Evolutionary conservation across 2,888 invertebrate genomes (phyloP), one percentile per base, ranked within the genome.

Genomic region (Ennomos fuscantarius): DNA sequence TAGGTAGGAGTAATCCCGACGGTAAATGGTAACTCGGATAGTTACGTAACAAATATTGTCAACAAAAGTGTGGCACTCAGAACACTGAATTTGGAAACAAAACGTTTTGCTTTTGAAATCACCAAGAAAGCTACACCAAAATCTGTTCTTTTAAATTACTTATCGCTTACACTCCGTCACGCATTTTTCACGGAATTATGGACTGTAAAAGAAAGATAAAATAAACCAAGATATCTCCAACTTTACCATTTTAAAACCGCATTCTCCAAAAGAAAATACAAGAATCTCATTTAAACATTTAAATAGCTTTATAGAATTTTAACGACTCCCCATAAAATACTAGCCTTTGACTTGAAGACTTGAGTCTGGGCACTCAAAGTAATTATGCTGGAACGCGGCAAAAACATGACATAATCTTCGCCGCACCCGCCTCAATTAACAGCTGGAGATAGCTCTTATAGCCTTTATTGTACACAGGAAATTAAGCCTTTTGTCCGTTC

Each of bases 391-490:
- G 66, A 72, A 68, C 66, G 67, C 67, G 66, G 70, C 76, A 84
- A 82, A 82, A 84, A 84, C 77, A 77, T 71, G 62, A 74, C 77
- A 75, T 78, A 82, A 85, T 81, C 82, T 72, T 68, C 70, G 71
- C 74, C 65, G 60, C 68, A 59, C 71, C 68, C 65, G 70, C 72
- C 72, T 81, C 82, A 84, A 85, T 86, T 83, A 84, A 78, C 78
- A 76, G 67, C 70, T 69, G 67, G 64, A 68, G 70, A 72, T 66
- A 69, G 60, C 51, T 61, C 68, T 67, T 62, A 66, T 45, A 57
- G 58, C 63, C 60, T 67, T 74, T 75, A 79, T 74, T 74, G 74
- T 78, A 67, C 79, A 80, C 75, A 77, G 83, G 79, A 86, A 82
- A 82, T 82, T 81, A 82, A 84, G 73, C 75, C 76, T 71, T 77